A percentile compares a stretch with the other conserved stretches of the same genome.
Conservation (phyloP, 1,140 invertebrate species). For the Drosophila ficusphila region DNA sequence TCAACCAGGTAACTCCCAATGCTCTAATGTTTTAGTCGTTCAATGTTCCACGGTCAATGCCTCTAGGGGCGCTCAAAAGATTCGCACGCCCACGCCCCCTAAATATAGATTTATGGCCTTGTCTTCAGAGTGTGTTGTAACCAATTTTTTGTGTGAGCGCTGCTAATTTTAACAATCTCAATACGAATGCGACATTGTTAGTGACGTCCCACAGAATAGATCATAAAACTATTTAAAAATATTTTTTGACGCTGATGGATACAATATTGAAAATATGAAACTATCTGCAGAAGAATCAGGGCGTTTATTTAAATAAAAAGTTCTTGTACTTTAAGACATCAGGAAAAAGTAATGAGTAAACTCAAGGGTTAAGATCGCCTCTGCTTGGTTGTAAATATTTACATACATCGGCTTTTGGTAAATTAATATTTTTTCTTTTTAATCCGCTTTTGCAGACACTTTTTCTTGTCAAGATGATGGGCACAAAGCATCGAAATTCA, state of each 20-base stretch:
- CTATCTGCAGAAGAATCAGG: too few species aligned
- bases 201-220: constrained; percentile 12
- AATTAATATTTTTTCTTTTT: constrained; percentile 3
- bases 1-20: constrained; percentile 43
- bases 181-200: not conserved
- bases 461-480: constrained; percentile 43
- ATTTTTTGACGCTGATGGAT: not conserved
- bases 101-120: constrained; percentile 61
- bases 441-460: constrained; percentile 23
- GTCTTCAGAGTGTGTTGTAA: constrained; percentile 56
- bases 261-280: not conserved
- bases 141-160: constrained; percentile 39
- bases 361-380: not conserved
- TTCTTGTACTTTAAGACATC: not conserved
- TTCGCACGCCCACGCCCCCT: constrained; percentile 66
- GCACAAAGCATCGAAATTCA: constrained; percentile 54
- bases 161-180: constrained; percentile 36
- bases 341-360: not conserved
- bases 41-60: constrained; percentile 63
- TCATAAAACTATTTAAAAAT: constrained; percentile 15
- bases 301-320: too few species aligned
- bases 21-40: constrained; percentile 28
- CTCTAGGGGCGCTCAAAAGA: constrained; percentile 29
- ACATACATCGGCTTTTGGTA: constrained; percentile 12
- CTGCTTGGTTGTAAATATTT: not conserved